Conservation (phyloP, 2,113 vertebrate genomes). For the Butorides virescens region DNA sequence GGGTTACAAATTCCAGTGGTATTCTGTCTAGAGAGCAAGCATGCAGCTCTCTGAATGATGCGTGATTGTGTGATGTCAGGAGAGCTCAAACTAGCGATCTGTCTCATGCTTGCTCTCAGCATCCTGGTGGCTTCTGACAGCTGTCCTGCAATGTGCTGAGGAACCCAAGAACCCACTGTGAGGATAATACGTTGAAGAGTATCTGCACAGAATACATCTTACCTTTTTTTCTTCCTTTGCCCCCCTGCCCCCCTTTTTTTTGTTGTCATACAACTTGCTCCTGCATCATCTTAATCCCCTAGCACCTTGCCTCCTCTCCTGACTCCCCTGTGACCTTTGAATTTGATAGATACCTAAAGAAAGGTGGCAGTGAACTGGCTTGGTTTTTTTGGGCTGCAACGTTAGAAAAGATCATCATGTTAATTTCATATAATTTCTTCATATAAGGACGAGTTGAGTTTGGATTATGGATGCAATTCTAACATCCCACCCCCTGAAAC, state of each 20-base stretch:
- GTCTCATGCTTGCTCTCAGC: background rate
- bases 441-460: background rate
- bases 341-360: background rate
- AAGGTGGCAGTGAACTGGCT: background rate
- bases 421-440: background rate
- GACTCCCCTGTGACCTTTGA: background rate
- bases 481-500: fast-evolving
- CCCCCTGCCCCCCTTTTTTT: background rate
- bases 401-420: background rate
- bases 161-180: background rate
- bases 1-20: background rate
- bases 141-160: background rate
- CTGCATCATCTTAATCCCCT: background rate
- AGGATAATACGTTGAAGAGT: background rate
- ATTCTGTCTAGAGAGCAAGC: background rate
- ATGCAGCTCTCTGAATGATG: background rate
- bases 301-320: background rate
- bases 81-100: background rate
- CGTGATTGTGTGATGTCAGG: background rate
- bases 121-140: background rate
- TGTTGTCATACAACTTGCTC: background rate
- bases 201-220: background rate
- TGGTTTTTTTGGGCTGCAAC: background rate
- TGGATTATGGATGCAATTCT: background rate
- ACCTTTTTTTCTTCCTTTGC: background rate